These are phyloP conservation scores for Anomalospiza imberbis DNA, from an alignment of 2,797 vertebrate species.

Conservation along the genomic window DNA sequence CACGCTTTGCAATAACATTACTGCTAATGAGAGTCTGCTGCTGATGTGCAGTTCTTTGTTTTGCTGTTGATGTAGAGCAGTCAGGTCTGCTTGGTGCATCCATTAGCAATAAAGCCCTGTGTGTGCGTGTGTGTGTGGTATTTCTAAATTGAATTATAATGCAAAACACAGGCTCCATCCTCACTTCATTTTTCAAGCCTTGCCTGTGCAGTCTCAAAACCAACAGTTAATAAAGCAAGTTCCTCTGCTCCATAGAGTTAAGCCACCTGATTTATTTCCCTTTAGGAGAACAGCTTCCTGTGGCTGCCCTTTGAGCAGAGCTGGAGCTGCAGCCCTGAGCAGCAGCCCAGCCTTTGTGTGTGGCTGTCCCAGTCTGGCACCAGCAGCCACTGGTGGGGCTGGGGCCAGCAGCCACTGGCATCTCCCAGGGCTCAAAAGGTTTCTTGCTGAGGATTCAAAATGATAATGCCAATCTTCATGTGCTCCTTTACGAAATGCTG, in stretches of 20 bases:
- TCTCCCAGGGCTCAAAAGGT: neutral
- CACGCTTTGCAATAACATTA: constrained; percentile 36
- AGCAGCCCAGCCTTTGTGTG: neutral
- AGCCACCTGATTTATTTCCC: constrained; percentile 11
- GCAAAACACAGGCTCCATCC: constrained; percentile 17
- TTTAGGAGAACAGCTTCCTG: neutral
- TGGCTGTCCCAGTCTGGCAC: neutral
- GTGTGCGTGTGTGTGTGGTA: neutral
- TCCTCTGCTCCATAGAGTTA: neutral
- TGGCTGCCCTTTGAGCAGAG: neutral
- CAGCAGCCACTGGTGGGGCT: neutral
- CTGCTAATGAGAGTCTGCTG: constrained; percentile 47
- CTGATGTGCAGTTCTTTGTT: constrained; percentile 32
- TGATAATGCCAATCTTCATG: neutral
- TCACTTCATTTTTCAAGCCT: constrained; percentile 11
- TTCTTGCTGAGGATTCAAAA: neutral
- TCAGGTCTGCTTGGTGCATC: constrained; percentile 31
- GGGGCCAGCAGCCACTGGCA: neutral
- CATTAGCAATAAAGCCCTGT: constrained; percentile 22
- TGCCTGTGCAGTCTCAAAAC: constrained; percentile 20
- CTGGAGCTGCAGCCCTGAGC: neutral
- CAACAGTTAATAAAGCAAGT: constrained; percentile 24
- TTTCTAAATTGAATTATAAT: constrained; percentile 36
- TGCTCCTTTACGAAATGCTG: neutral
- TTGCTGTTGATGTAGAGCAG: constrained; percentile 35